phyloP scores from a whole-genome alignment of 2,797 vertebrate genomes.

The Morelia viridis region DNA sequence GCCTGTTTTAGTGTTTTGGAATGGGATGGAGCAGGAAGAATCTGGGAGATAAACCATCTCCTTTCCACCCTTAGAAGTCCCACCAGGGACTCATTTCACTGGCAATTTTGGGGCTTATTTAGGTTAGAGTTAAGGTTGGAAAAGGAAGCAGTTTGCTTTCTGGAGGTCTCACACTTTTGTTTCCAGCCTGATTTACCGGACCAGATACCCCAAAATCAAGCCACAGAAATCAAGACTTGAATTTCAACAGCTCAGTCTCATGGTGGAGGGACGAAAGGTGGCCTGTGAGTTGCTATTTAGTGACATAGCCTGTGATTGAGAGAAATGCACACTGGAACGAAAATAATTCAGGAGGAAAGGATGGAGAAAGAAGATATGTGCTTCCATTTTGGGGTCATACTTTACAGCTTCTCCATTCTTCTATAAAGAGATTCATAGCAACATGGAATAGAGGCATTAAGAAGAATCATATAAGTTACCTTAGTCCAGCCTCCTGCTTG shows the following conservation, averaged over 20 bases:
- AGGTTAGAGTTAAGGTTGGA: background rate
- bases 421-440: background rate
- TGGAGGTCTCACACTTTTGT: background rate
- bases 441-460: background rate
- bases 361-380: background rate
- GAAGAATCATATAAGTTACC: background rate
- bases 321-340: background rate
- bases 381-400: background rate
- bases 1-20: too few species aligned
- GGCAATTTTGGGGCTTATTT: background rate
- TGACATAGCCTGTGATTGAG: background rate
- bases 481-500: background rate
- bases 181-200: background rate
- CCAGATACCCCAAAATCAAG: background rate
- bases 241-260: background rate
- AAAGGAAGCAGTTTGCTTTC: background rate
- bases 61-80: too few species aligned
- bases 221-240: background rate
- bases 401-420: background rate
- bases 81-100: too few species aligned
- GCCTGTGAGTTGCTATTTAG: background rate
- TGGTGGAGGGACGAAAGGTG: background rate
- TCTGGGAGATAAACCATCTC: too few species aligned
- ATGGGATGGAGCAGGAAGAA: too few species aligned
- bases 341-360: background rate